Conservation (phyloP, 2,113 vertebrate genomes). For the Pseudopipra pipra region DNA sequence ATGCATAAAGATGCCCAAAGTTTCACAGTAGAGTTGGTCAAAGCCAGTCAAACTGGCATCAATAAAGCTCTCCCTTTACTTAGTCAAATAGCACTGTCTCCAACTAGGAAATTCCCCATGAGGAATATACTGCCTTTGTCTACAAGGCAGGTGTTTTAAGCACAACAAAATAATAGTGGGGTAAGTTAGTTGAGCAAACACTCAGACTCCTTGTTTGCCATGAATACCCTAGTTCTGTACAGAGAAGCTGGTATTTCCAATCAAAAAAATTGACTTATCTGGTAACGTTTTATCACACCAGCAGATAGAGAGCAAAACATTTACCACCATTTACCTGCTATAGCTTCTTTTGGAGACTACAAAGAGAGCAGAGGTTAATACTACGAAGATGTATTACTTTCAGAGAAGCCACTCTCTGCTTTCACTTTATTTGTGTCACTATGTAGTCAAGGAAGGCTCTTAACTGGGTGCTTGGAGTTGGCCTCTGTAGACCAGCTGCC, state of each 20-base stretch:
- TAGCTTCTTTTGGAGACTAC: not conserved
- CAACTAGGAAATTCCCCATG: not conserved
- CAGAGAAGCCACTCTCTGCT: not conserved
- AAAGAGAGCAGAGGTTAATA: not conserved
- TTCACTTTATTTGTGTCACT: not conserved
- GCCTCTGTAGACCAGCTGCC: not conserved
- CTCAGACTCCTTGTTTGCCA: not conserved
- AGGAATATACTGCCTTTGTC: not conserved
- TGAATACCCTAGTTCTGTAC: not conserved
- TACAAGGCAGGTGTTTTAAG: not conserved
- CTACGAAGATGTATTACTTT: not conserved
- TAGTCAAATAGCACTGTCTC: not conserved
- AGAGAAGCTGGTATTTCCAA: not conserved
- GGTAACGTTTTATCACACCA: not conserved
- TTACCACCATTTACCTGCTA: not conserved
- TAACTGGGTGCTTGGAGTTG: not conserved
- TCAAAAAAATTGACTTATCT: not conserved
- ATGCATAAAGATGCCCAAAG: not conserved
- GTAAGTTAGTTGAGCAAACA: not conserved
- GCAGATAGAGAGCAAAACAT: not conserved
- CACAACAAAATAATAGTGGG: not conserved
- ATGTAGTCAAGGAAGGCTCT: not conserved
- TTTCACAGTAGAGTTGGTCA: not conserved
- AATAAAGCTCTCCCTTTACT: not conserved
- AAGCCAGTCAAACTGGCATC: not conserved